These are phyloP conservation scores for Notolepis coatsorum DNA, from an alignment of 2,797 vertebrate genomes.

Conservation along the genomic window DNA sequence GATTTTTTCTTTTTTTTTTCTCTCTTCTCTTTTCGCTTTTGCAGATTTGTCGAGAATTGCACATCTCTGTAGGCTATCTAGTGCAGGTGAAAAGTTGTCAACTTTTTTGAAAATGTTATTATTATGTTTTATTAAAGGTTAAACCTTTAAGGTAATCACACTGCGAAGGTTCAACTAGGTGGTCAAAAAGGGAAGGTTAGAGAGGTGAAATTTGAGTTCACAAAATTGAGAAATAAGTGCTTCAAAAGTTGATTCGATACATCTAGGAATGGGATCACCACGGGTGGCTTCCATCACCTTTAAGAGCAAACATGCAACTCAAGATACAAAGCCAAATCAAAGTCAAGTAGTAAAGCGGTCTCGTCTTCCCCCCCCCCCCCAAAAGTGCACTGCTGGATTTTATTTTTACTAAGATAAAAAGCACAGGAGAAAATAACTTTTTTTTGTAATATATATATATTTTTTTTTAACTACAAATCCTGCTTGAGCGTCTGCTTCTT, in stretches of 20 bases:
- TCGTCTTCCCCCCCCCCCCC: constrained; percentile 11
- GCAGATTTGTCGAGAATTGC: constrained; percentile 71
- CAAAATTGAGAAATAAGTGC: constrained; percentile 50
- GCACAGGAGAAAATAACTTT: constrained; percentile 28
- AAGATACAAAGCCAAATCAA: constrained; percentile 32
- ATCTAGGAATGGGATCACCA: constrained; percentile 23
- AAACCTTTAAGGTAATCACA: constrained; percentile 24
- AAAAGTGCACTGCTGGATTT: constrained; percentile 47
- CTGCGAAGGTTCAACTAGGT: constrained; percentile 17
- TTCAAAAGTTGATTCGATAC: constrained; percentile 50
- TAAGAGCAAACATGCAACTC: constrained; percentile 50
- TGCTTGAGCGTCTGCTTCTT: not conserved
- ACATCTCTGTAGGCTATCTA: constrained; percentile 53
- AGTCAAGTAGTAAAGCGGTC: constrained; percentile 19
- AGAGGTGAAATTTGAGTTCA: constrained; percentile 32
- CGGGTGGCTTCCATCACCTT: constrained; percentile 16
- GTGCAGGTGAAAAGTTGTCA: constrained; percentile 35
- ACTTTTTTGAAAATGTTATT: no score
- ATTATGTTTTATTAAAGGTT: no score
- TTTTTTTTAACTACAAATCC: constrained; percentile 7
- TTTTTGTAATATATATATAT: no score
- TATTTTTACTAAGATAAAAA: constrained; percentile 65
- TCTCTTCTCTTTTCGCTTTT: constrained; percentile 19
- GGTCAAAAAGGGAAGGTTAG: constrained; percentile 13
- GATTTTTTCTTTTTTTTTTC: constrained; percentile 36